Base-by-base conservation (phyloP, 2,888 invertebrate species). In the Auanema freiburgensis region DNA sequence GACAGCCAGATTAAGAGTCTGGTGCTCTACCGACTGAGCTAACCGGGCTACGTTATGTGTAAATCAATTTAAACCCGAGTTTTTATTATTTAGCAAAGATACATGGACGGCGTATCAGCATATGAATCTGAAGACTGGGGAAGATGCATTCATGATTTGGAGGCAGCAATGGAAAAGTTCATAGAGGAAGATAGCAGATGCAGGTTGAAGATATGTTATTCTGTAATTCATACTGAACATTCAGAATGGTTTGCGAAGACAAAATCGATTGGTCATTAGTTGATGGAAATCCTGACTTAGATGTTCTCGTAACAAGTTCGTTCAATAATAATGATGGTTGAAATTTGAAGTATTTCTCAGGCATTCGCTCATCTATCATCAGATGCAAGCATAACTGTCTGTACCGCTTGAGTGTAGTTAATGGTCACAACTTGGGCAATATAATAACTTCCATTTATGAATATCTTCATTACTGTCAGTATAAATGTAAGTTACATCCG, bases 1-100 rank as follows among this genome's bases (percentile, higher is more conserved):
- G 77, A 77, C 76, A 77, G 69, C 77, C 74, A 77, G 77, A 77
- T 77, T 77, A 77, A 77, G 77, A 77, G 77, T 77, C 76, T 77
- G 77, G 77, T 78, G 77, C 77, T 78, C 77, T 78, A 77, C 77
- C 76, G 77, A 33, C 33, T 33, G 33, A 33, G 33, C 33, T 33
- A 33, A 33, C 53, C 21, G 25, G 25, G n/a, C 23, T 52, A 6
- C 11, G 21, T 6, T n/a, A 21, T 16, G 33, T 33, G 3, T 33
- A 33, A 33, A 33, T 33, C 8, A 33, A 33, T n/a, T n/a, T 3
- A 33, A 33, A 33, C 33, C n/a, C n/a, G n/a, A n/a, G 50, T 2
- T n/a, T 51, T 51, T 51, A 52, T 5, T 51, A 16, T 18, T 49
- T 41, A 80, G 80, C 66, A 61, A 5, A 60, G 63, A 55, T 82